Evolutionary conservation across 2,113 vertebrate genomes (phyloP), one percentile per base, ranked within the genome.

Genomic region (Tretioscincus oriximinensis): DNA sequence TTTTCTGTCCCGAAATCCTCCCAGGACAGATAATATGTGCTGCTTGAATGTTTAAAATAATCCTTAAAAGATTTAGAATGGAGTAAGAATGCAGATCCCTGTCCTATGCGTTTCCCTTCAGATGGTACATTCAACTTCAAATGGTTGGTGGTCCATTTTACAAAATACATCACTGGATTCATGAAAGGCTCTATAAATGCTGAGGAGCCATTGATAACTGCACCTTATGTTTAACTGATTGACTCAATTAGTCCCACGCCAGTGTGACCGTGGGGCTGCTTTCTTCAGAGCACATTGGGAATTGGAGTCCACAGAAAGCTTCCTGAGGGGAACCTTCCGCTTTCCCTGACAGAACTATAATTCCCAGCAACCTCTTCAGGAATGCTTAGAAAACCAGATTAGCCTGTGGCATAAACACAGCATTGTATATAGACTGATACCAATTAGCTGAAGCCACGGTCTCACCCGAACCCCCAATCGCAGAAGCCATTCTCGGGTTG

Each of bases 401-500:
- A 28, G 24, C 14, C 31, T 29, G 10, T 75, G 7, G 31, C 60
- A 29, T 9, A 68, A 35, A 68, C 45, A 58, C 54, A 58, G 54
- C 35, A 2, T 5, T 41, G 35, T 41, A 41, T 54, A 29, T 7
- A 14, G 9, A 16, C 9, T 58, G 31, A 9, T 16, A 26, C 35
- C 12, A 41, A 47, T 28, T 69, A 68, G 29, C 64, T 69, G n/a
- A 14, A 74, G 28, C 20, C 71, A 81, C 20, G 47, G 28, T 20
- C 35, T 8, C 2, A 73, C n/a, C 70, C 24, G 31, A 51, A 8
- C 26, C 24, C 16, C 12, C 72, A 1, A 73, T 51, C 0, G 0
- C 3, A 12, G 9, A 31, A 9, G 11, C 5, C 10, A 14, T 66
- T 51, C 76, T 8, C 60, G 0, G 78, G 28, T 26, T 45, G 47